Conservation (phyloP, 92 coral and sea anemone genomes). For the Metridium senile region DNA sequence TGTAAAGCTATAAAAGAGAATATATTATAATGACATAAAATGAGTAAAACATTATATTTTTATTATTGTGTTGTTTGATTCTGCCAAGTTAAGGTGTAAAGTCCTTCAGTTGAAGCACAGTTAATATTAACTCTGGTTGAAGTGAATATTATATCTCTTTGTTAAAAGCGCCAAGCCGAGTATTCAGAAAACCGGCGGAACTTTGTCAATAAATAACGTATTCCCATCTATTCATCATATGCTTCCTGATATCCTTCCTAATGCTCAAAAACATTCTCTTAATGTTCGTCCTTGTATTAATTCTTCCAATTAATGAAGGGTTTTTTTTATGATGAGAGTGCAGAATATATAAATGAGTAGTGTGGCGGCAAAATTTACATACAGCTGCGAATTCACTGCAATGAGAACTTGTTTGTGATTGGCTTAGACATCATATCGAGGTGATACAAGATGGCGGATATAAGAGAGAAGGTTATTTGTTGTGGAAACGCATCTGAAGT, state of each 20-base stretch:
- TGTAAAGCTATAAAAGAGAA: background rate
- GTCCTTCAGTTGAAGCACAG: background rate
- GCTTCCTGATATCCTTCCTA: too few species aligned
- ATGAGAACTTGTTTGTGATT: slow-evolving; percentile 7
- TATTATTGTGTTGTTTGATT: background rate
- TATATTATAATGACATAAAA: background rate
- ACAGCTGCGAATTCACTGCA: background rate
- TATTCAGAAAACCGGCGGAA: too few species aligned
- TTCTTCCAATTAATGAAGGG: too few species aligned
- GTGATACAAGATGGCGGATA: slow-evolving; percentile 31
- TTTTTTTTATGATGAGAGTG: too few species aligned
- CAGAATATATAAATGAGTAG: too few species aligned
- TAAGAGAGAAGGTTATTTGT: slow-evolving; percentile 5
- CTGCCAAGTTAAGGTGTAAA: background rate
- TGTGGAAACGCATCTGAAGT: slow-evolving; percentile 18
- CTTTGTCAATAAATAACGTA: too few species aligned
- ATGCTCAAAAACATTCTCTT: too few species aligned
- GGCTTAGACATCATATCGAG: slow-evolving; percentile 23
- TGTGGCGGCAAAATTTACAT: background rate
- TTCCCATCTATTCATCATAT: background rate
- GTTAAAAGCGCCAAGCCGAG: too few species aligned
- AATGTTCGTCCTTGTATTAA: too few species aligned
- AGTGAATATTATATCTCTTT: too few species aligned
- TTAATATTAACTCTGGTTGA: too few species aligned
- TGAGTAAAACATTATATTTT: background rate